phyloP scores from a whole-genome alignment of 2,113 vertebrate genomes.

The Condylura cristata region DNA sequence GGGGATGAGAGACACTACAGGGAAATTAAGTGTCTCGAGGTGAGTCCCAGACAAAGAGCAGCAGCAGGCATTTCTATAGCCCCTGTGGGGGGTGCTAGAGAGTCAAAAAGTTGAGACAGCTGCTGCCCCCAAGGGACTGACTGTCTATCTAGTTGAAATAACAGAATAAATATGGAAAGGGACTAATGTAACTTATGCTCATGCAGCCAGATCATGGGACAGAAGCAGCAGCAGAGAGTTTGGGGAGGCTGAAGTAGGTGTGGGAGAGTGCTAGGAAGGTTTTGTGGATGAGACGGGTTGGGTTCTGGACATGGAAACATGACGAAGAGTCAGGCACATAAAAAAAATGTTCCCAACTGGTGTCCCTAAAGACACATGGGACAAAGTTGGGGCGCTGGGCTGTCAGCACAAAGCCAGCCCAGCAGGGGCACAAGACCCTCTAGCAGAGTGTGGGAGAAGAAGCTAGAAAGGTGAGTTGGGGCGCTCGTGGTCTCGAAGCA shows the following conservation, averaged over 20 bases:
- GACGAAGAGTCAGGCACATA: not conserved
- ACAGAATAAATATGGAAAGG: not conserved
- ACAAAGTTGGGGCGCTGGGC: no score
- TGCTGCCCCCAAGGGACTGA: not conserved
- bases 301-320: not conserved
- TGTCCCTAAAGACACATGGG: not conserved
- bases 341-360: not conserved
- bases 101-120: not conserved
- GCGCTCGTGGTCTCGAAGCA: not conserved
- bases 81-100: not conserved
- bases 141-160: not conserved
- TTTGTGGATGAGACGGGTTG: fast-evolving
- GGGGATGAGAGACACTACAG: not conserved
- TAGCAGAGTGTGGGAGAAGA: not conserved
- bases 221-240: not conserved
- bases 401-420: not conserved
- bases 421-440: not conserved
- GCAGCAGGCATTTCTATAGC: not conserved
- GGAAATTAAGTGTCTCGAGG: not conserved
- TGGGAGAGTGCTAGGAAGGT: not conserved
- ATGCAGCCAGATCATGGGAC: not conserved
- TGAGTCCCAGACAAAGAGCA: not conserved
- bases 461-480: not conserved
- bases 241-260: no score
- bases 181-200: not conserved